Base-by-base conservation (phyloP, 2,888 invertebrate genomes). In the Dryomyza anilis region DNA sequence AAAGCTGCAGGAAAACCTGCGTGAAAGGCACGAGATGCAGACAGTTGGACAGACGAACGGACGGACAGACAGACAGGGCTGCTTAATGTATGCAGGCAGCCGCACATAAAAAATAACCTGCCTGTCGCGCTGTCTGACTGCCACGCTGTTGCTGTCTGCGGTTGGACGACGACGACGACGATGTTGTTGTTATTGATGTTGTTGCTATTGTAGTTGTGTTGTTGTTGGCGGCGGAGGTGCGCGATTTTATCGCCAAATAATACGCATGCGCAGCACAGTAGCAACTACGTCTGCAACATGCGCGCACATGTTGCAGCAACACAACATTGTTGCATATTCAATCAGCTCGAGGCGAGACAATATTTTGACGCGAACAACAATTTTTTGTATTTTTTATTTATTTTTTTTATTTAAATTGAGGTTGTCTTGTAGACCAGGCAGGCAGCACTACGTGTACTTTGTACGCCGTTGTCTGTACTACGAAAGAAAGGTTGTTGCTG, bases 181-280 rank as follows among this genome's bases (percentile, higher is more conserved):
- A 55, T 39, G 23, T 30, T 21, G 6, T 36, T 56, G 33, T 4
- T n/a, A n/a, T n/a, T n/a, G n/a, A n/a, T 58, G n/a, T 58, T 43
- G 23, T 60, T 60, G 45, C 29, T 65, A 43, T 63, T 55, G 48
- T 48, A 63, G 48, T 29, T 50, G 23, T 60, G 45, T 52, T 16
- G 29, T 33, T 43, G 30, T 45, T 39, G 56, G 30, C 62, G 12
- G 27, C 10, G 29, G 57, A 63, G 45, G 30, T 33, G 55, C 52
- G 48, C 65, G 65, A 43, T 58, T 58, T 65, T 61, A 61, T 65
- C 60, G 56, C 23, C 61, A 65, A 62, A 39, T 61, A 61, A 61
- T 61, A 67, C 65, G 71, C 70, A 70, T 68, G 71, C 73, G 71
- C 67, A 71, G 52, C 68, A 74, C 70, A 69, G 71, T 73, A 70